phyloP scores from a whole-genome alignment of 2,113 vertebrate species.

The Xyliphius kryptos region DNA sequence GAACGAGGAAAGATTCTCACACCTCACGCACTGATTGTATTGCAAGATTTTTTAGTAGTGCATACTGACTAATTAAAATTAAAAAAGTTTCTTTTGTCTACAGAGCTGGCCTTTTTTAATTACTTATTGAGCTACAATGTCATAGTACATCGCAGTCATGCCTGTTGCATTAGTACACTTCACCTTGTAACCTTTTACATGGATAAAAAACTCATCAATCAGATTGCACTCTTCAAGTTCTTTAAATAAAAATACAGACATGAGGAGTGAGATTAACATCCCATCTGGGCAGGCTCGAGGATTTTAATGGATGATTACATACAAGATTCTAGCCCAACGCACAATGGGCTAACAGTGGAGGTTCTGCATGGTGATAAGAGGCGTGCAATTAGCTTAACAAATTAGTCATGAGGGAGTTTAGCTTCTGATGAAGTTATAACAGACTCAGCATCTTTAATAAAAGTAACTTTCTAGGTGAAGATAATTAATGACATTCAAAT shows the following conservation, averaged over 20 bases:
- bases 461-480: slow-evolving; percentile 7
- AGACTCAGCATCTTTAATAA: slow-evolving; percentile 27
- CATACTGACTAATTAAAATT: no score
- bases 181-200: no score
- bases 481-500: slow-evolving; percentile 10
- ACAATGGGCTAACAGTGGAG: slow-evolving; percentile 29
- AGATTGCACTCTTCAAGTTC: slow-evolving; percentile 21
- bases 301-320: slow-evolving; percentile 30
- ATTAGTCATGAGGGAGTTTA: slow-evolving; percentile 34
- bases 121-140: no score
- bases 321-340: slow-evolving; percentile 16
- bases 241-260: slow-evolving; percentile 22
- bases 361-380: slow-evolving; percentile 33
- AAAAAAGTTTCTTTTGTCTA: no score
- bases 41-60: no score
- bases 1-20: no score
- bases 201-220: background rate
- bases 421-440: slow-evolving; percentile 35
- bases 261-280: slow-evolving; percentile 29
- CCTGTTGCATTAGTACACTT: no score
- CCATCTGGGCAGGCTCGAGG: slow-evolving; percentile 28
- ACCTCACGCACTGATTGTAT: no score
- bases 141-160: no score
- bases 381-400: slow-evolving; percentile 35
- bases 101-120: no score